phyloP scores from a whole-genome alignment of 2,113 vertebrate species.

The Dolichotis patagonum region DNA sequence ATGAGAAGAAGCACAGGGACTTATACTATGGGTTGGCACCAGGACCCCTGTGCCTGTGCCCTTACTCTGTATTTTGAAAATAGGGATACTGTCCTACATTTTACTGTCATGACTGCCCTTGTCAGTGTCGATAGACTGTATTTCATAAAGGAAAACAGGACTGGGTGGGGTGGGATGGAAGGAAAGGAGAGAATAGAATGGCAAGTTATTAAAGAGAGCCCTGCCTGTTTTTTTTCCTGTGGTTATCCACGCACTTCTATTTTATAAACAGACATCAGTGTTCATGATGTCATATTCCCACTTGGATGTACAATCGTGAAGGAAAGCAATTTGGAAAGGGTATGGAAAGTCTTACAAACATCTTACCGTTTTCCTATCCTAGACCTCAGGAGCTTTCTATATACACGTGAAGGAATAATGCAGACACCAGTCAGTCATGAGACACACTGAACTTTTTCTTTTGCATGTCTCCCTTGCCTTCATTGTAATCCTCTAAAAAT shows the following conservation, averaged over 20 bases:
- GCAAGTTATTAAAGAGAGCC: neutral
- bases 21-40: neutral
- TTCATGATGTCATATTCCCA: neutral
- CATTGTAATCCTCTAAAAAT: neutral
- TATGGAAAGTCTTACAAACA: neutral
- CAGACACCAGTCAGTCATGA: neutral
- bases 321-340: neutral
- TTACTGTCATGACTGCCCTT: neutral
- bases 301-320: neutral
- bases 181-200: neutral
- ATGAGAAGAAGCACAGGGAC: neutral
- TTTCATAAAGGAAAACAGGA: neutral
- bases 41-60: neutral
- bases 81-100: neutral
- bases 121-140: neutral
- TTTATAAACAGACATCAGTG: neutral
- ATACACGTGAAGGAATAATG: neutral
- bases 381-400: neutral
- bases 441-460: neutral
- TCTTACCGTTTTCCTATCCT: neutral
- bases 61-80: neutral
- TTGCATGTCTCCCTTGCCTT: neutral
- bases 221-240: neutral
- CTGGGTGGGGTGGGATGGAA: neutral
- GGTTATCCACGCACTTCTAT: neutral